Conservation (phyloP, 2,888 invertebrate species). For the Sepiola atlantica region DNA sequence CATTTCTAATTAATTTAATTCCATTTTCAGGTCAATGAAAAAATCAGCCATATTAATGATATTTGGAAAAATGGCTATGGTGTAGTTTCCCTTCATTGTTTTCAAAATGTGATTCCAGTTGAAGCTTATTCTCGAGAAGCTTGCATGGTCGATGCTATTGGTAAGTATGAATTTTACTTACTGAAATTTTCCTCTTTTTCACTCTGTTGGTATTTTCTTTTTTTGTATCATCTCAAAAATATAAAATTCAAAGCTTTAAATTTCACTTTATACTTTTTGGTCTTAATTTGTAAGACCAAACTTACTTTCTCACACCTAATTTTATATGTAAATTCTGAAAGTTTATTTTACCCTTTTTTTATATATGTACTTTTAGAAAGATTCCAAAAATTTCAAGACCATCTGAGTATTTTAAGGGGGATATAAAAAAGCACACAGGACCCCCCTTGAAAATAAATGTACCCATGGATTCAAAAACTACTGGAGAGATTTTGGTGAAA, state of each 20-base stretch:
- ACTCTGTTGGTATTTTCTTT: background rate
- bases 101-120: constrained; percentile 90
- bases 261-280: background rate
- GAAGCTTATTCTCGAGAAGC: constrained; percentile 97
- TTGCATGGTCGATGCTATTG: constrained; percentile 92
- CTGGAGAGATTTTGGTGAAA: no score
- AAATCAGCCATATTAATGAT: constrained; percentile 86
- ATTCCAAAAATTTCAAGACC: no score
- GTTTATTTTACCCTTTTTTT: no score
- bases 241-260: background rate
- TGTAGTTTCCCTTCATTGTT: constrained; percentile 91
- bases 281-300: background rate
- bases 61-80: constrained; percentile 90
- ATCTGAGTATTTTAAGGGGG: no score
- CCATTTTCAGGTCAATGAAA: constrained; percentile 74
- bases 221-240: no score
- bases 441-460: no score
- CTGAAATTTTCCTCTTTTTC: background rate
- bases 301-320: background rate
- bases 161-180: constrained; percentile 64
- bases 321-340: no score
- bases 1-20: background rate
- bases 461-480: no score
- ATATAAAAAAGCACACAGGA: no score
- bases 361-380: no score